phyloP scores from a whole-genome alignment of 2,797 vertebrate species.

The Fistularia tabacaria region DNA sequence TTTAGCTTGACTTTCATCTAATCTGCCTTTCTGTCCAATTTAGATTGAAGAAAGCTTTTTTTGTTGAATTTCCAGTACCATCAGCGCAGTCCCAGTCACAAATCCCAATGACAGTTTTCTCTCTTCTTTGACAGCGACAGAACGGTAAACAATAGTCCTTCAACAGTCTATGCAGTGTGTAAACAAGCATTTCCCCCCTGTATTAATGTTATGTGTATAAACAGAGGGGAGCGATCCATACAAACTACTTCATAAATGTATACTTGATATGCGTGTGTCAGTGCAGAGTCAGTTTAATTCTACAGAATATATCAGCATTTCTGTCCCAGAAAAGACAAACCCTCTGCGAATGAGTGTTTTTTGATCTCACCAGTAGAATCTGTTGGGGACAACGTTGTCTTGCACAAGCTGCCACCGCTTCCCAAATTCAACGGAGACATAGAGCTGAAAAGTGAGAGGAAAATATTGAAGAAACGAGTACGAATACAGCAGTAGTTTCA shows the following conservation, averaged over 20 bases:
- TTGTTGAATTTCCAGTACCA: too few species aligned
- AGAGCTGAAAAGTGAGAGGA: conserved; percentile 77
- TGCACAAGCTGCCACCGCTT: conserved; percentile 91
- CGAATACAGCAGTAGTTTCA: conserved; percentile 21
- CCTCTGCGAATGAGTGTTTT: conserved; percentile 11
- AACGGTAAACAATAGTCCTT: neutral
- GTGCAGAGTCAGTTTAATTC: conserved; percentile 22
- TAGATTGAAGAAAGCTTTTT: too few species aligned
- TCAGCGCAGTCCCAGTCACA: too few species aligned
- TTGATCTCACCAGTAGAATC: conserved; percentile 91
- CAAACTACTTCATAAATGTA: conserved; percentile 20
- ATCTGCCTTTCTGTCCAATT: too few species aligned
- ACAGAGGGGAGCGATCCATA: conserved; percentile 20
- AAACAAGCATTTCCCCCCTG: conserved; percentile 9
- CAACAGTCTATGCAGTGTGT: conserved; percentile 1
- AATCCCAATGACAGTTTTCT: too few species aligned
- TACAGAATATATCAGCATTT: conserved; percentile 7
- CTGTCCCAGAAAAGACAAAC: conserved; percentile 3
- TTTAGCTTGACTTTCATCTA: neutral
- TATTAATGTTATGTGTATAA: conserved; percentile 4
- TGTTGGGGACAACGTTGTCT: conserved; percentile 85
- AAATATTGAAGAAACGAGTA: conserved; percentile 26
- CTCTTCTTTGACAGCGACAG: too few species aligned
- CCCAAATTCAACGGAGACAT: conserved; percentile 92
- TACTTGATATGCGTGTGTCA: conserved; percentile 12